phyloP scores from a whole-genome alignment of 2,797 vertebrate species.

The Bovichtus variegatus region DNA sequence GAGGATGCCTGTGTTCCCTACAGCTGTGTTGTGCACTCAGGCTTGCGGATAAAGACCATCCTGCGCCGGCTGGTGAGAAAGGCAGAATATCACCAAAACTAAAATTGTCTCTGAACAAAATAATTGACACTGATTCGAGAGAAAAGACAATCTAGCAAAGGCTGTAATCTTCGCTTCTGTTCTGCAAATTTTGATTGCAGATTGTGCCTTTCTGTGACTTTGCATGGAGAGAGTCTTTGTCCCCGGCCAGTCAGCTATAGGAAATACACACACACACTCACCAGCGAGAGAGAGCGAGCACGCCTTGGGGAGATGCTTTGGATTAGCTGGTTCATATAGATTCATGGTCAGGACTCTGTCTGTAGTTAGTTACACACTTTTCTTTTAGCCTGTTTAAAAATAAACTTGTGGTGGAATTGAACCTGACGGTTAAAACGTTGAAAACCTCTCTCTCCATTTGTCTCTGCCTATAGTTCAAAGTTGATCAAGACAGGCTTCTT shows the following conservation, averaged over 20 bases:
- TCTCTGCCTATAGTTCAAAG: constrained; percentile 39
- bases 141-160: neutral
- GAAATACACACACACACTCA: constrained; percentile 61
- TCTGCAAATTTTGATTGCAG: constrained; percentile 48
- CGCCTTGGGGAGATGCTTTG: constrained; percentile 54
- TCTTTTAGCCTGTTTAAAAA: constrained; percentile 47
- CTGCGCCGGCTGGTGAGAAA: constrained; percentile 47
- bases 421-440: constrained; percentile 30
- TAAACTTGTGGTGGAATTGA: constrained; percentile 8
- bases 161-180: constrained; percentile 33
- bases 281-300: constrained; percentile 56
- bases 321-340: constrained; percentile 33
- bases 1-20: constrained; percentile 68
- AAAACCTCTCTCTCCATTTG: constrained; percentile 19
- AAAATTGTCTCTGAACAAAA: constrained; percentile 13
- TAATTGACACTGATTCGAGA: constrained; percentile 33
- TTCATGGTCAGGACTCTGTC: constrained; percentile 11
- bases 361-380: constrained; percentile 35
- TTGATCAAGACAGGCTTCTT: constrained; percentile 38
- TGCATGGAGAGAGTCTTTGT: constrained; percentile 68
- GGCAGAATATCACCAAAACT: constrained; percentile 43
- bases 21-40: constrained; percentile 65
- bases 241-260: constrained; percentile 70
- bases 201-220: constrained; percentile 63
- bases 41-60: constrained; percentile 57